Conservation (phyloP, 2,797 vertebrate genomes). For the Cossypha niveicapilla region DNA sequence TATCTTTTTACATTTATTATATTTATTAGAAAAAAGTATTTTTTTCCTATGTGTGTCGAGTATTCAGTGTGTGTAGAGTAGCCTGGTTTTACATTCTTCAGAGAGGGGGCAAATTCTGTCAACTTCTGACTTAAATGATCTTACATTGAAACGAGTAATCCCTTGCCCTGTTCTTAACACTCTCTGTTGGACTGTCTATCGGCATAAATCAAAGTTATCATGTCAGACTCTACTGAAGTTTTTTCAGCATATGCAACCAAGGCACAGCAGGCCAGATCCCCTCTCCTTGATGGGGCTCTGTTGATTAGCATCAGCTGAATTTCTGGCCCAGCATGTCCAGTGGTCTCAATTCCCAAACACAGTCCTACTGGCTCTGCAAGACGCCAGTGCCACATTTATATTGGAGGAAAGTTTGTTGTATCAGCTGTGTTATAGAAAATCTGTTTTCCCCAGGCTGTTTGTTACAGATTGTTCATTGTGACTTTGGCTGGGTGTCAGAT, state of each 20-base stretch:
- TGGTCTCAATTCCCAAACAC: background rate
- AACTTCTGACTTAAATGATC: background rate
- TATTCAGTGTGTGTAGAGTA: background rate
- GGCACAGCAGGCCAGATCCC: background rate
- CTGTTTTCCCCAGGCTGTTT: background rate
- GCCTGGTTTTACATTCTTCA: background rate
- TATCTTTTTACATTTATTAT: background rate
- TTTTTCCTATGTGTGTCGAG: background rate
- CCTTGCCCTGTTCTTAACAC: background rate
- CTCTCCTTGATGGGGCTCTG: background rate
- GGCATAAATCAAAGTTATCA: background rate
- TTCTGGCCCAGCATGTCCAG: background rate
- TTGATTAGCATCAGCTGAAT: background rate
- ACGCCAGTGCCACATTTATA: background rate
- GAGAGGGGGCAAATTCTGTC: background rate
- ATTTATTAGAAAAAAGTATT: background rate
- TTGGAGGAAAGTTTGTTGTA: background rate
- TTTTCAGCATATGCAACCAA: background rate
- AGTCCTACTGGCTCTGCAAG: background rate
- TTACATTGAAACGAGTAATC: accelerated
- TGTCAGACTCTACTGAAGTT: background rate
- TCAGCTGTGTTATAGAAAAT: background rate
- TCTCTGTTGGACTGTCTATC: accelerated
- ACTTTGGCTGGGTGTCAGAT: background rate
- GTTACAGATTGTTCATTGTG: background rate